Evolutionary conservation across 2,888 invertebrate species (phyloP).

Genomic region (Cactoblastis cactorum): DNA sequence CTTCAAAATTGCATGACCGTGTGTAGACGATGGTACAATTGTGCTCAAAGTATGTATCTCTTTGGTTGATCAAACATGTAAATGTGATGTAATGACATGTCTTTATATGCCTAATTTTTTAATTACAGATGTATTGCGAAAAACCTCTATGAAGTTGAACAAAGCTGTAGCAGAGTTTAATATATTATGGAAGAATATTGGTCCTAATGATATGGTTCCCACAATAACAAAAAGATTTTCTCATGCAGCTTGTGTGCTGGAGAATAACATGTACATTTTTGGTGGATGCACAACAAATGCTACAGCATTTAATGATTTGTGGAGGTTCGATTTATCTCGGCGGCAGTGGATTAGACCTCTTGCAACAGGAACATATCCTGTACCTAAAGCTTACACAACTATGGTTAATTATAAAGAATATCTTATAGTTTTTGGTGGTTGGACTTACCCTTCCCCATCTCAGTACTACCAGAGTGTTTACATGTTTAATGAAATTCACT

Average conservation of each 20-base stretch:
- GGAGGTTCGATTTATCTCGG: constrained; percentile 93
- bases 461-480: constrained; percentile 91
- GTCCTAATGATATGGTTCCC: constrained; percentile 79
- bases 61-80: not conserved
- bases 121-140: constrained; percentile 87
- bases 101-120: constrained; percentile 19
- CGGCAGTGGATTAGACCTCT: constrained; percentile 91
- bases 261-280: constrained; percentile 95
- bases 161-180: constrained; percentile 88
- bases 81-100: not conserved
- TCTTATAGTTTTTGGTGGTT: constrained; percentile 95
- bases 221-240: constrained; percentile 95
- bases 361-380: constrained; percentile 92
- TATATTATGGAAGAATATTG: constrained; percentile 85
- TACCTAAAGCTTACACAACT: constrained; percentile 96
- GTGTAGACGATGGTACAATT: constrained; percentile 91
- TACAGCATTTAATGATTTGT: constrained; percentile 97
- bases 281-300: constrained; percentile 96
- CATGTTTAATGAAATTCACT: constrained; percentile 94
- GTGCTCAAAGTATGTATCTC: constrained; percentile 87
- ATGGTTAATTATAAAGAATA: constrained; percentile 92
- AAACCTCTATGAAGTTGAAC: constrained; percentile 85
- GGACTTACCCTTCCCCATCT: constrained; percentile 94
- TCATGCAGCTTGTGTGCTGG: constrained; percentile 91
- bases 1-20: constrained; percentile 91